Base-by-base conservation (phyloP, 2,797 vertebrate species). In the Tauraco hartlaubi region DNA sequence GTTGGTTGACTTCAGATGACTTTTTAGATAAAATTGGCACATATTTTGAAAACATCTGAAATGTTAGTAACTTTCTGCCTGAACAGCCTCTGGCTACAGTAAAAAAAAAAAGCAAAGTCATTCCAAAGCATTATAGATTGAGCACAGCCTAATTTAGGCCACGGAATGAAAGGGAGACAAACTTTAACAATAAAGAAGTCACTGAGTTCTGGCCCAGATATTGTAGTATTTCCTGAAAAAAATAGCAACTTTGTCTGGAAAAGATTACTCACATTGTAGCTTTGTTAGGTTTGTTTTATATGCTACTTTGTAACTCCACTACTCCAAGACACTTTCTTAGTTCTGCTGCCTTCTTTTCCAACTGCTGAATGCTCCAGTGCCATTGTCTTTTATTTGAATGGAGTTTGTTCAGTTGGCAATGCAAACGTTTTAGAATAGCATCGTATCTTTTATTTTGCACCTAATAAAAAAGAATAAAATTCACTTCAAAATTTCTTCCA, bases 371-470 rank as follows among this genome's bases (percentile, higher is more conserved):
- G 43, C 99, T 98, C 93, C 96, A 98, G 21, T 97, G 97, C 95
- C 98, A 97, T 26, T 98, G 98, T 61, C 98, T 98, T 97, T 98
- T 98, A 44, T 91, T 96, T 25, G 97, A 97, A 82, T 99, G 98
- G 56, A 98, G 95, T 81, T 98, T 99, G 92, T 98, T 99, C 92
- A 99, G 93, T 31, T 99, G 99, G 94, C 98, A 99, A 94, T 93
- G 98, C 79, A 99, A 98, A 59, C 98, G 98, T 90, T 98, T 99
- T 39, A 99, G 88, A 85, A 99, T 98, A 92, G 99, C 99, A 82
- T 99, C 97, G 2, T 97, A 99, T 71, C 99, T 98, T 84, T 98
- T 99, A 97, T 98, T 99, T 95, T 99, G 98, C 73, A 99, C 99
- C 99, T 99, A 83, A 95, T 48, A 72, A 59, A 92, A 94, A 3